Conservation (phyloP, 1,140 invertebrate genomes). For the Ridgeia piscesae region DNA sequence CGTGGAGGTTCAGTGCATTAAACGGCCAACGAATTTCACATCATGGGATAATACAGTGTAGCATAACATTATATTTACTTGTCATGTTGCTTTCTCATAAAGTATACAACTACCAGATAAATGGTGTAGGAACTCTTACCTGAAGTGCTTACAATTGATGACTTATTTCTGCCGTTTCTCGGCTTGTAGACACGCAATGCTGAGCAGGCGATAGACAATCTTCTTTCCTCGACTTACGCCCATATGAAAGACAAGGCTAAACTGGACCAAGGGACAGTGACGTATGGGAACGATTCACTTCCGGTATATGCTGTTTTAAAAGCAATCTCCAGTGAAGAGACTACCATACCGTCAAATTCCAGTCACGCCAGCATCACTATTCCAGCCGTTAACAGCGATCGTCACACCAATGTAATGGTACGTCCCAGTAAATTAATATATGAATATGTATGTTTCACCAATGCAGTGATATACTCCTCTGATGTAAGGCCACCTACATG, state of each 20-base stretch:
- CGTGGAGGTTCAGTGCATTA: slow-evolving; percentile 25
- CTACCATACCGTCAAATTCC: background rate
- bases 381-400: background rate
- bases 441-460: too few relatives aligned
- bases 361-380: background rate
- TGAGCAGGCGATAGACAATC: background rate
- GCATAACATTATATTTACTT: too few relatives aligned
- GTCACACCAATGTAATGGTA: background rate
- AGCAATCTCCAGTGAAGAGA: background rate
- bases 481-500: too few relatives aligned
- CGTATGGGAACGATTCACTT: background rate
- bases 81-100: too few relatives aligned
- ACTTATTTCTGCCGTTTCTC: background rate
- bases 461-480: too few relatives aligned
- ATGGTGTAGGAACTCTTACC: too few relatives aligned
- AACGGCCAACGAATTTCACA: too few relatives aligned
- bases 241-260: background rate
- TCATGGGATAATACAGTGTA: too few relatives aligned
- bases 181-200: background rate
- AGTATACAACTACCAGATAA: too few relatives aligned
- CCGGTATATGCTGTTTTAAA: background rate
- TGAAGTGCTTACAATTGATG: too few relatives aligned
- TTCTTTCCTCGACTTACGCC: background rate
- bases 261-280: background rate
- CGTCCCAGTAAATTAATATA: background rate